Percentiles rank a stretch among this genome's conserved stretches.
Conservation (phyloP, 2,888 invertebrate genomes). For the Coelinius sp. region DNA sequence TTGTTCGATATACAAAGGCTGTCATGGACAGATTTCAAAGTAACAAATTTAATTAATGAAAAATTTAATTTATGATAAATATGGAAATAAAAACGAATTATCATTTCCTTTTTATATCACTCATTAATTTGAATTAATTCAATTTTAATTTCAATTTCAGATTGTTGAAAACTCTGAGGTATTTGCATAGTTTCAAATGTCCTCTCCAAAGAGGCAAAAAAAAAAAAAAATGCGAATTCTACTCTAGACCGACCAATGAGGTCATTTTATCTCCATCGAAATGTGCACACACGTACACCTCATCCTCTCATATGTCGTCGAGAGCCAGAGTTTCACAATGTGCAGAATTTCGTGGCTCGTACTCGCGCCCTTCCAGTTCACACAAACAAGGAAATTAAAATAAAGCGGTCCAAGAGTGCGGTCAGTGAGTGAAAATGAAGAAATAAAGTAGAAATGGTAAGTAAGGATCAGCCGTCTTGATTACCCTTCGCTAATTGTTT, state of each 20-base stretch:
- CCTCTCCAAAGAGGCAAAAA: slow-evolving; percentile 16
- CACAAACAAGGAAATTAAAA: slow-evolving; percentile 20
- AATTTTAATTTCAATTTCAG: background rate
- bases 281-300: slow-evolving; percentile 6
- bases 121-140: background rate
- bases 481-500: slow-evolving; percentile 38
- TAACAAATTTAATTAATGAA: background rate
- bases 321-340: slow-evolving; percentile 28
- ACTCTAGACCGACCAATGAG: slow-evolving; percentile 29
- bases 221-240: background rate
- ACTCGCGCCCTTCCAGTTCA: slow-evolving; percentile 1
- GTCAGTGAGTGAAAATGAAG: background rate
- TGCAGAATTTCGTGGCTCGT: slow-evolving; percentile 26
- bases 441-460: slow-evolving; percentile 1
- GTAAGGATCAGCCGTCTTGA: slow-evolving; percentile 33
- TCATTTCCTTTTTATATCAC: background rate
- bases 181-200: slow-evolving; percentile 27
- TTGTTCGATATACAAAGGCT: background rate
- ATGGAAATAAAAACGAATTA: background rate
- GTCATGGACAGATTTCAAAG: background rate
- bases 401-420: background rate
- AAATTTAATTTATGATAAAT: no score
- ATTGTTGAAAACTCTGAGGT: slow-evolving; percentile 6
- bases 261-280: slow-evolving; percentile 23
- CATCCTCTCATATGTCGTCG: background rate